Evolutionary conservation across 2,888 invertebrate genomes (phyloP).

Genomic region (Drosophila percnosoma): DNA sequence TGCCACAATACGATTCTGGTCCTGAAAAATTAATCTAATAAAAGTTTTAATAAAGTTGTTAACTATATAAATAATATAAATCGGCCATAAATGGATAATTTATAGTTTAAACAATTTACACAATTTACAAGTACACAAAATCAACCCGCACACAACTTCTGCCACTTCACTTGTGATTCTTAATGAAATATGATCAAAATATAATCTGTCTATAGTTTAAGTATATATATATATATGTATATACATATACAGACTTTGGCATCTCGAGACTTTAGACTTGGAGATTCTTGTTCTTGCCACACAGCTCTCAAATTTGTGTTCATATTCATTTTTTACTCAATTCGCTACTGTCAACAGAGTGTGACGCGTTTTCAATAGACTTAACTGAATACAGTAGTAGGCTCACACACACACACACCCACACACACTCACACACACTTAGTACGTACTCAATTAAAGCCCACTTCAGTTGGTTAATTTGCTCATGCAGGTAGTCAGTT

Average conservation of each 20-base stretch:
- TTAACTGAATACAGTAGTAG: constrained; percentile 12
- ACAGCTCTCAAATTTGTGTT: constrained; percentile 19
- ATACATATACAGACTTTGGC: constrained; percentile 50
- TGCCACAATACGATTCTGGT: too few species aligned
- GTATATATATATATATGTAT: background rate
- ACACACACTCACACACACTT: constrained; percentile 9
- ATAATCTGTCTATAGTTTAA: constrained; percentile 42
- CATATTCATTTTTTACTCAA: constrained; percentile 6
- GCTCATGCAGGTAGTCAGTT: constrained; percentile 56
- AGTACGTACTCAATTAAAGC: constrained; percentile 1
- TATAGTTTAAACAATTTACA: constrained; percentile 2
- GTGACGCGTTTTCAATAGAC: constrained; percentile 12
- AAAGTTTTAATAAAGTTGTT: background rate
- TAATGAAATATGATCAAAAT: constrained; percentile 51
- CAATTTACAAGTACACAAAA: background rate
- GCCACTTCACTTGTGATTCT: constrained; percentile 26
- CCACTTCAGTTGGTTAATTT: constrained; percentile 30
- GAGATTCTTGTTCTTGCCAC: constrained; percentile 7
- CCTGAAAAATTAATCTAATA: too few species aligned
- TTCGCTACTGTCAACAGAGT: constrained; percentile 13
- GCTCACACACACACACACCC: constrained; percentile 12
- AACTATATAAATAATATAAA: background rate
- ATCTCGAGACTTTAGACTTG: constrained; percentile 16
- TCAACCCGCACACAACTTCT: background rate
- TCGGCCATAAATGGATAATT: background rate